Conservation (phyloP, 2,888 invertebrate genomes). For the Terebella lapidaria region DNA sequence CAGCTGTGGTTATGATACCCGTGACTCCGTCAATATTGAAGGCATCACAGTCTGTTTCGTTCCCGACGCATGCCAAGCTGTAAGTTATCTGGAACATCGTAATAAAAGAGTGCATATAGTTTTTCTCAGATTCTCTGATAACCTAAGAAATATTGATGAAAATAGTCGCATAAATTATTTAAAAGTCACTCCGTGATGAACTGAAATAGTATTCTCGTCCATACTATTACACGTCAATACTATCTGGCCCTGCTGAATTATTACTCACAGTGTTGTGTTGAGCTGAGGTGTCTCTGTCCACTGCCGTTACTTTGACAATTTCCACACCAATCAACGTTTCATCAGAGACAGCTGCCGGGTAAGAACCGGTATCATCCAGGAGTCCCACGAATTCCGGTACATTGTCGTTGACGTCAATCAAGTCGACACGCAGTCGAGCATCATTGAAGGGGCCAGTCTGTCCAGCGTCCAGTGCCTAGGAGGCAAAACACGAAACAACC, state of each 20-base stretch:
- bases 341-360: constrained; percentile 5
- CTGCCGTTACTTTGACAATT: constrained; percentile 3
- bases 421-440: not conserved
- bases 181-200: too few relatives aligned
- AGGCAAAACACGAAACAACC: too few relatives aligned
- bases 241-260: too few relatives aligned
- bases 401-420: constrained; percentile 4
- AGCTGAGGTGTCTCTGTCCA: constrained; percentile 3
- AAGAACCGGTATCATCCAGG: not conserved
- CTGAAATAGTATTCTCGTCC: too few relatives aligned
- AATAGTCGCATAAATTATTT: too few relatives aligned
- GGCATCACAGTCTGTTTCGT: constrained; percentile 2
- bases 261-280: not conserved
- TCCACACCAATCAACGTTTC: not conserved
- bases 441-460: not conserved
- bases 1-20: constrained; percentile 14
- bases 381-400: constrained; percentile 1
- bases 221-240: too few relatives aligned
- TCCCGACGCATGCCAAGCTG: constrained; percentile 1
- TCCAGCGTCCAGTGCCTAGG: not conserved
- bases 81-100: not conserved
- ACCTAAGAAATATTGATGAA: too few relatives aligned
- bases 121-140: too few relatives aligned
- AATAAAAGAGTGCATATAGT: too few relatives aligned
- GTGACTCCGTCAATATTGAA: constrained; percentile 9